These are phyloP conservation scores for Ennomos fuscantarius DNA, from an alignment of 2,888 invertebrate species.

Conservation along the genomic window DNA sequence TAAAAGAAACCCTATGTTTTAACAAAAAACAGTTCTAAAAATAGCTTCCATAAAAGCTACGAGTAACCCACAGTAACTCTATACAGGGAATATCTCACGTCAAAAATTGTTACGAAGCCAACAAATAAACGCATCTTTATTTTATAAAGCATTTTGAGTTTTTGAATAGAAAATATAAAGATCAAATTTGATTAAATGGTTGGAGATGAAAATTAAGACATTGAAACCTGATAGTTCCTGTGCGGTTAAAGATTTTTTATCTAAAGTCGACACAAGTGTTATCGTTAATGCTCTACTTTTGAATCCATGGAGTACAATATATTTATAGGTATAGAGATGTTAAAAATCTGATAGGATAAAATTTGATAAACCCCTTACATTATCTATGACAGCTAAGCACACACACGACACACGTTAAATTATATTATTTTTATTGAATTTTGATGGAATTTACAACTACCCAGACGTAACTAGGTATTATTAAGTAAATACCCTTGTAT, in stretches of 20 bases:
- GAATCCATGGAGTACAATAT: not conserved
- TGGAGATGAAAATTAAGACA: constrained; percentile 53
- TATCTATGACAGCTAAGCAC: too few species aligned
- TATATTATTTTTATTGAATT: too few species aligned
- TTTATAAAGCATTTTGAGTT: not conserved
- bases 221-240: constrained; percentile 64
- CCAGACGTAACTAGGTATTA: too few species aligned
- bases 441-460: too few species aligned
- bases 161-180: constrained; percentile 16
- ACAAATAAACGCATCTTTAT: constrained; percentile 29
- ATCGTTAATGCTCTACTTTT: constrained; percentile 36
- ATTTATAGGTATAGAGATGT: too few species aligned
- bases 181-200: constrained; percentile 33
- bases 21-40: constrained; percentile 43
- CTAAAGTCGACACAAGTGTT: constrained; percentile 52
- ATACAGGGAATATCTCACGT: constrained; percentile 53
- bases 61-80: constrained; percentile 49
- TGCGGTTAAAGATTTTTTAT: constrained; percentile 54
- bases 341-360: too few species aligned
- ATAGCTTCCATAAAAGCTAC: constrained; percentile 40
- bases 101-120: constrained; percentile 54
- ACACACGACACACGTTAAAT: too few species aligned
- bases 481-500: too few species aligned
- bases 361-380: too few species aligned
- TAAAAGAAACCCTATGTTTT: constrained; percentile 33